Conservation (phyloP, 1,140 invertebrate species). For the Listronotus oregonensis region DNA sequence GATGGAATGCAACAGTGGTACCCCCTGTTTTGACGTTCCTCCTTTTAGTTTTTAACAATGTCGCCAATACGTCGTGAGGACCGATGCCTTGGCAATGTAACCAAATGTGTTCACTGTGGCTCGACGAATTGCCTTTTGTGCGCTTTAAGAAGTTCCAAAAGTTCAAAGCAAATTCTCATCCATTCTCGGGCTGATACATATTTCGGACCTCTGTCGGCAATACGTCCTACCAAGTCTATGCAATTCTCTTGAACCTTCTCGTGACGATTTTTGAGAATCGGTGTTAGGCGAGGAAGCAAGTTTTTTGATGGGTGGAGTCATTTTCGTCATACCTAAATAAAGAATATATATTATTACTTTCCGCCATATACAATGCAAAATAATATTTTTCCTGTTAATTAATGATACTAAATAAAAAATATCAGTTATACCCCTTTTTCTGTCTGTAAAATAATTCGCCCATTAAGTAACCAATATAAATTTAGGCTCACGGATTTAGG, state of each 20-base stretch:
- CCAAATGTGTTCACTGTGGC: conserved; percentile 99
- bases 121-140: conserved; percentile 97
- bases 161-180: conserved; percentile 99
- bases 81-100: conserved; percentile 99
- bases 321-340: conserved; percentile 87
- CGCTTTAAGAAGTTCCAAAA: conserved; percentile 97
- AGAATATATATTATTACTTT: no score
- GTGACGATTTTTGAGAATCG: conserved; percentile 93
- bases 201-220: conserved; percentile 98
- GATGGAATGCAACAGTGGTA: no score
- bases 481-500: no score
- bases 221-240: conserved; percentile 97
- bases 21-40: no score
- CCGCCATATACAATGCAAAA: no score
- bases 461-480: no score
- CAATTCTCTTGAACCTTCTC: conserved; percentile 99
- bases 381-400: no score
- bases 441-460: no score
- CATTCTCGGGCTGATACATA: conserved; percentile 98
- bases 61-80: conserved; percentile 91
- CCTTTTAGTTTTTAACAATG: no score
- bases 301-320: conserved; percentile 99
- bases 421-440: no score
- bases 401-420: no score
- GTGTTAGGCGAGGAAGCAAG: conserved; percentile 93